Base-by-base conservation (phyloP, 2,797 vertebrate species). In the Rhinogobio ventralis region DNA sequence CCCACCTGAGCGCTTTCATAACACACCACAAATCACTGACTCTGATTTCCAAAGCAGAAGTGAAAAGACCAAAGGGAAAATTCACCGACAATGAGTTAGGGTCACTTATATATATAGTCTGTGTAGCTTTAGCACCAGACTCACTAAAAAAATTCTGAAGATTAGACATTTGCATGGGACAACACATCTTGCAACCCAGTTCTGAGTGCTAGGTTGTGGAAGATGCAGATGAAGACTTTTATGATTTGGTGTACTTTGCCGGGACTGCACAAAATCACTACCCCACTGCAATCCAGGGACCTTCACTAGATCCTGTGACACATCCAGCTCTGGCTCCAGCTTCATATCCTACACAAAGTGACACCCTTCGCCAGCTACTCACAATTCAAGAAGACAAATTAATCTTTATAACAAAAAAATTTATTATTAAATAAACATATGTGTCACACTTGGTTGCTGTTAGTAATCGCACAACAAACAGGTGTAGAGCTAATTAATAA, bases 11-110 rank as follows among this genome's bases (percentile, higher is more conserved):
- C 2, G 4, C 74, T 77, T 42, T 60, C 55, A 73, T 36, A 74
- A 82, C 81, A 74, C 42, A 49, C 14, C 72, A 74, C 28, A 74
- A 72, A 73, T 64, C 14, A 74, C 55, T 1, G n/a, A 23, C 60
- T 42, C 71, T 74, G 71, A 64, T 51, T 51, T 46, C 23, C 10
- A 83, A 46, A 64, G 69, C 71, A 66, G 60, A 75, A 66, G 72
- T 36, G 15, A 51, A 6, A 60, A 53, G 20, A 83, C 45, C 45
- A 75, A 75, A 36, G 30, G 33, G 30, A 17, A 42, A 66, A 64
- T n/a, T 74, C 57, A 17, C 28, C 1, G 2, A 39, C 28, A 39
- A 45, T 33, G 3, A 62, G 36, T 60, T 23, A 46, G 25, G 39
- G 4, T 62, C 30, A 1, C 64, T 73, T 33, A 15, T 33, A 17